Conservation (phyloP, 1,140 invertebrate species). For the Polyergus mexicanus region DNA sequence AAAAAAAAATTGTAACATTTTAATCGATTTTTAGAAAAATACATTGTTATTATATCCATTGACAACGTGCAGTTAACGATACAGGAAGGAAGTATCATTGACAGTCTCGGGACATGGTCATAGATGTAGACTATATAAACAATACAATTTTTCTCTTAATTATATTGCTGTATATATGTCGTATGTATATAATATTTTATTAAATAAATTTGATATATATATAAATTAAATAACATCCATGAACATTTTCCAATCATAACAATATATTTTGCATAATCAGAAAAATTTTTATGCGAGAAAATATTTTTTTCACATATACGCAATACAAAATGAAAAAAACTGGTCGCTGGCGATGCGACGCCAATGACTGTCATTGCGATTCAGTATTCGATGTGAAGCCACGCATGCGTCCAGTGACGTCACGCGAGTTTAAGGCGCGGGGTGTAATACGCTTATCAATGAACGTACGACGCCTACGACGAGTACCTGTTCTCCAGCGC, state of each 20-base stretch:
- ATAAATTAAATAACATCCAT: background rate
- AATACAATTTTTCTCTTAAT: background rate
- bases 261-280: background rate
- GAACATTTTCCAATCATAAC: no score
- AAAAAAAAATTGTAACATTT: background rate
- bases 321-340: background rate
- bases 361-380: conserved; percentile 38
- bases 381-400: conserved; percentile 43
- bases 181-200: background rate
- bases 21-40: conserved; percentile 6
- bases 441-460: conserved; percentile 84
- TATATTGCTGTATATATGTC: background rate
- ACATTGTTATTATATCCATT: background rate
- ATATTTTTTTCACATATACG: background rate
- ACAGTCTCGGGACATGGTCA: background rate
- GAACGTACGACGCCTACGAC: conserved; percentile 84
- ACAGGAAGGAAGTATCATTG: background rate
- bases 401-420: conserved; percentile 80
- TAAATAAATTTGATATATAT: conserved; percentile 7
- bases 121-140: background rate
- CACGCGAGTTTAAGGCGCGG: conserved; percentile 73
- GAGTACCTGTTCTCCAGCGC: conserved; percentile 78
- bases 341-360: background rate
- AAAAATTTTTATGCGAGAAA: conserved; percentile 3
- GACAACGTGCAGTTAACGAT: background rate